phyloP scores from a whole-genome alignment of 2,113 vertebrate genomes.

The Perognathus longimembris region DNA sequence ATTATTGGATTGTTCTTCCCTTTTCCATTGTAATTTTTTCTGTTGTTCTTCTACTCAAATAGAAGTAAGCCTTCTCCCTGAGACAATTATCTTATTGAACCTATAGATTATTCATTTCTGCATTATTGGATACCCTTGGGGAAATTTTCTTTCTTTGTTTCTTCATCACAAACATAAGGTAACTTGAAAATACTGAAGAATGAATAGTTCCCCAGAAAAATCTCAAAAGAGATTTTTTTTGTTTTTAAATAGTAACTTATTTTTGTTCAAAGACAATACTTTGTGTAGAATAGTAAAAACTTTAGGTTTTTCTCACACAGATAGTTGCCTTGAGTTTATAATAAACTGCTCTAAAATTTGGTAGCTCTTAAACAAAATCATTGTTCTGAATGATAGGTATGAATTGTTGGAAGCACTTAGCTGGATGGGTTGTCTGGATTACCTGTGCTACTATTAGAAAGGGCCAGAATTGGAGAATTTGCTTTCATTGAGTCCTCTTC shows the following conservation, averaged over 20 bases:
- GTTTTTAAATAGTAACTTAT: not conserved
- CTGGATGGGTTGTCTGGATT: not conserved
- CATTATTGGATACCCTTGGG: not conserved
- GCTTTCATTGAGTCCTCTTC: too few relatives aligned
- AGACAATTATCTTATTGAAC: not conserved
- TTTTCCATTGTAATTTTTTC: not conserved
- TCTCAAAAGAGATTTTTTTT: not conserved
- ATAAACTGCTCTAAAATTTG: not conserved
- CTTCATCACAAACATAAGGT: not conserved
- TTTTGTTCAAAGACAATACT: not conserved
- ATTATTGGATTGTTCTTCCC: not conserved
- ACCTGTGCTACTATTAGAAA: not conserved
- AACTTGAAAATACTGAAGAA: not conserved
- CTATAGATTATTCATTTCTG: not conserved
- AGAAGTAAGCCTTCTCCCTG: not conserved
- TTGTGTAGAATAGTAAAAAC: not conserved
- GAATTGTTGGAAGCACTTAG: not conserved
- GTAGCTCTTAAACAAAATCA: not conserved
- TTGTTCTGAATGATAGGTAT: not conserved
- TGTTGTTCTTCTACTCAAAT: not conserved
- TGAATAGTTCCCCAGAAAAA: too few relatives aligned
- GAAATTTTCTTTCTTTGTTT: not conserved
- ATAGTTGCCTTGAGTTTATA: not conserved
- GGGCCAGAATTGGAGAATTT: accelerated
- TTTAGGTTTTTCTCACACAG: not conserved